Percentiles rank a stretch among this genome's conserved stretches.
Evolutionary conservation across 2,113 vertebrate species (phyloP).

Genomic region (Cynocephalus volans): DNA sequence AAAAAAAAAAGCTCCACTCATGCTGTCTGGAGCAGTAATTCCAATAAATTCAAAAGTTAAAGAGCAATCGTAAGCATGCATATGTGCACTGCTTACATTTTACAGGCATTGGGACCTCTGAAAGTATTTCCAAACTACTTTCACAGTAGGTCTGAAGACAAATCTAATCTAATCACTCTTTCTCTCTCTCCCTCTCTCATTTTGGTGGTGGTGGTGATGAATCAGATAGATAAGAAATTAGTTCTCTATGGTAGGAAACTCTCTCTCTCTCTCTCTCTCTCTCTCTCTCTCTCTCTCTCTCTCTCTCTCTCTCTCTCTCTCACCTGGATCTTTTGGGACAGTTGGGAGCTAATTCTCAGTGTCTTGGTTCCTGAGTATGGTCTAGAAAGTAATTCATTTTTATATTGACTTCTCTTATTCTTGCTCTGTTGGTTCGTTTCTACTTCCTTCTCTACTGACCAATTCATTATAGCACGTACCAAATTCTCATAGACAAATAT

Average conservation of each 20-base stretch:
- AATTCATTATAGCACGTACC: not conserved
- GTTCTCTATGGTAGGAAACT: not conserved
- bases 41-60: not conserved
- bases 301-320: too few relatives aligned
- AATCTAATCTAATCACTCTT: not conserved
- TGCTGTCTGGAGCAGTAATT: not conserved
- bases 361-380: not conserved
- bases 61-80: not conserved
- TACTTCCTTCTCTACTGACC: conserved; percentile 1
- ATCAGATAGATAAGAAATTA: not conserved
- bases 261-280: too few relatives aligned
- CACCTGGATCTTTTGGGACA: not conserved
- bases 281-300: too few relatives aligned
- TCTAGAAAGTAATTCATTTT: conserved; percentile 12
- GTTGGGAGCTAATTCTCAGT: not conserved
- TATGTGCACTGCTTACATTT: not conserved
- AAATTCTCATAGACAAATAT: conserved; percentile 32
- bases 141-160: not conserved
- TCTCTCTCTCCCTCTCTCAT: not conserved
- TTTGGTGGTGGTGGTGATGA: not conserved
- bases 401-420: not conserved
- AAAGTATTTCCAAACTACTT: conserved; percentile 23
- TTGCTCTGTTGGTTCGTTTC: not conserved
- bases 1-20: not conserved
- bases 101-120: not conserved